A percentile compares a stretch with the other conserved stretches of the same genome.
These are phyloP conservation scores for Epistrophe eligans DNA, from an alignment of 2,888 invertebrate genomes.

Conservation along the genomic window DNA sequence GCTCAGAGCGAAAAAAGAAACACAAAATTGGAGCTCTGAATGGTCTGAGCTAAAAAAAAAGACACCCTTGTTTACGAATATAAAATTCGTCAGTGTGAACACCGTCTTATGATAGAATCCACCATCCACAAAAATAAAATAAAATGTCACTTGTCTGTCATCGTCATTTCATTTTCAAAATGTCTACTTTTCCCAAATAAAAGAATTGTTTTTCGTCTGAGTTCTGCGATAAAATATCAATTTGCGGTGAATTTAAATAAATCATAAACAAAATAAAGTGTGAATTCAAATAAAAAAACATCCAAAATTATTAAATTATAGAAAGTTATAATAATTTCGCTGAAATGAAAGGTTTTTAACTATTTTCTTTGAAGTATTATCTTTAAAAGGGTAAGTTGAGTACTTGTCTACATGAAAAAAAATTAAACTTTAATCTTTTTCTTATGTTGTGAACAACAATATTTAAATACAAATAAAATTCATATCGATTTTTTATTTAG, in stretches of 20 bases:
- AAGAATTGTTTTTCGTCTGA: constrained; percentile 16
- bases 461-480: not conserved
- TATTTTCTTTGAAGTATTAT: constrained; percentile 8
- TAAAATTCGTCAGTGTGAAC: not conserved
- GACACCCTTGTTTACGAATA: too few species aligned
- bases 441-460: not conserved
- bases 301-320: not conserved
- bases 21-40: too few species aligned
- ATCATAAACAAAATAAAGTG: not conserved
- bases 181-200: constrained; percentile 62
- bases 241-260: constrained; percentile 13
- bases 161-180: constrained; percentile 49
- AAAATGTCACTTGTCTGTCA: constrained; percentile 60
- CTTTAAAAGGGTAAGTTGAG: constrained; percentile 36
- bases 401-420: not conserved
- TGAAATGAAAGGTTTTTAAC: constrained; percentile 53
- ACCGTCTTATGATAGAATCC: not conserved
- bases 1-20: too few species aligned
- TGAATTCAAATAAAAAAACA: constrained; percentile 9
- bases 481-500: not conserved
- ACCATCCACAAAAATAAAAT: constrained; percentile 31
- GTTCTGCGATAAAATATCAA: constrained; percentile 18
- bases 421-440: not conserved
- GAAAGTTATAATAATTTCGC: not conserved
- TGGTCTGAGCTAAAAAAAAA: too few species aligned